Evolutionary conservation across 2,797 vertebrate species (phyloP), one percentile per base, ranked within the genome.

Genomic region (Myotis planiceps): DNA sequence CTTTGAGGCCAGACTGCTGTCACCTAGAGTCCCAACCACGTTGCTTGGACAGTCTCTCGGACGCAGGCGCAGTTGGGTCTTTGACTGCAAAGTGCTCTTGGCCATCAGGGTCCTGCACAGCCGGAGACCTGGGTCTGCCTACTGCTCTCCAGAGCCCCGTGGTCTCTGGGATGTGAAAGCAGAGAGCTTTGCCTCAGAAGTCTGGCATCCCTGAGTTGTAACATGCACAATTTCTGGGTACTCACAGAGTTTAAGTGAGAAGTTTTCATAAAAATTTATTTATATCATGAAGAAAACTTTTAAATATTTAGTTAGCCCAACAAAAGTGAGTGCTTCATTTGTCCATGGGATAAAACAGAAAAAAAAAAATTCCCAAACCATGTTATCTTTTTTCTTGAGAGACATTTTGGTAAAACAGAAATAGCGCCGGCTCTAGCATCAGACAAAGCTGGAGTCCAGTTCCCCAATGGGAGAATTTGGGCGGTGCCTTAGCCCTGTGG

Each of bases 241-340:
- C 88, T 93, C 88, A n/a, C 13, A 94, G 5, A 53, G 34, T 68
- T 96, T 75, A 82, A 63, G 58, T 90, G 58, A 95, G 82, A 96
- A 2, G 21, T 96, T 93, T 94, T 93, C 81, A 87, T 83, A 95
- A 90, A 79, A 53, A 23, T 78, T 66, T n/a, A 27, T 87, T 96
- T 97, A 39, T 0, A 0, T 84, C 58, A n/a, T 18, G 71, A 76
- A 81, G 92, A 92, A 87, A 42, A 15, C 34, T n/a, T 72, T 93
- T 71, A 96, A 89, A 34, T 87, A 32, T 60, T 94, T 96, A 83
- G 13, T 92, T 91, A 95, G 81, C 21, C 47, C 25, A 82, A 18
- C 49, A 60, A 86, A 93, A 93, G 8, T n/a, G 13, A 89, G 55
- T 63, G 49, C 76, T 55, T 80, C 27, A 29, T 63, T 85, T 92